Evolutionary conservation across 2,113 vertebrate genomes (phyloP), one percentile per base, ranked within the genome.

Genomic region (Edolisoma coerulescens): DNA sequence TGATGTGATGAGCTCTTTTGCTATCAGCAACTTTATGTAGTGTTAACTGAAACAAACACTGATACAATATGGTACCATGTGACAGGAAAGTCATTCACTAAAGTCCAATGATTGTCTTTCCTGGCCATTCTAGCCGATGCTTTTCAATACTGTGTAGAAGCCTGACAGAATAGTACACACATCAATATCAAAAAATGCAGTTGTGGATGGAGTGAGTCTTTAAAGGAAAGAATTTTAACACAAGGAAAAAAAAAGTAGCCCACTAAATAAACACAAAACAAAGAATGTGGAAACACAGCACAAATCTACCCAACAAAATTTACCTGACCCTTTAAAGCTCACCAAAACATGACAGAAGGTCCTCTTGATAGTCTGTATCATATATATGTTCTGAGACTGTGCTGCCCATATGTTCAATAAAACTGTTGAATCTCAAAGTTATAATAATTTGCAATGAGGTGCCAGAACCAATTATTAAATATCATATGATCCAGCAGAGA

Each of bases 391-490:
- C 96, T 90, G 97, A 98, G 96, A 94, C 97, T 98, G 97, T 97
- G 96, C 88, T 96, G 96, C 97, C 98, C 98, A 98, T 98, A 98
- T 98, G 98, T 98, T 98, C 98, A 97, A 97, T 98, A 98, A 98
- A 98, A 98, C 98, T 98, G 98, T 98, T 98, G 98, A 97, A 98
- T 98, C 97, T 97, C 97, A 98, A 98, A 98, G 97, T 98, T 98
- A 98, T 98, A 98, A 98, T 98, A 98, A 98, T 98, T 98, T 98
- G 97, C 98, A 98, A 92, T 74, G 89, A 98, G 98, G 98, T 98
- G 98, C 98, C 98, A 98, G 98, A 98, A 98, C 97, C 98, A 98
- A 98, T 98, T 98, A 98, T 98, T 98, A 98, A 98, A 98, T 98
- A 98, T 98, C 98, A 97, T 98, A 98, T 97, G 97, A 98, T 98